These are phyloP conservation scores for Zygaena filipendulae DNA, from an alignment of 2,888 invertebrate species.

Conservation along the genomic window DNA sequence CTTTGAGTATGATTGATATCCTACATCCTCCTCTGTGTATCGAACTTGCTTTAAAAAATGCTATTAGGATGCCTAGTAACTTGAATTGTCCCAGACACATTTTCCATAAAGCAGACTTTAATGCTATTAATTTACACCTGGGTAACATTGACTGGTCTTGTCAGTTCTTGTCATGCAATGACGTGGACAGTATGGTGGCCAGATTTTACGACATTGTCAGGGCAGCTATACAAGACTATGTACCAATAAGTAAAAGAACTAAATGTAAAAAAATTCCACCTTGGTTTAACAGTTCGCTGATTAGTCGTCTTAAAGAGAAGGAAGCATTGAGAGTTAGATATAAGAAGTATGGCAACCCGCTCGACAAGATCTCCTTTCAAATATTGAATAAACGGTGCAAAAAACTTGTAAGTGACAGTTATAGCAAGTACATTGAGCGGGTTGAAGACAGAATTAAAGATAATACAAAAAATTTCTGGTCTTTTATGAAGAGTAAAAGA, in stretches of 20 bases:
- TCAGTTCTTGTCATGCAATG: background rate
- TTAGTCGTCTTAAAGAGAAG: conserved; percentile 9
- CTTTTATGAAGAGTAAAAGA: conserved; percentile 10
- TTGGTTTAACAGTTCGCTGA: conserved; percentile 11
- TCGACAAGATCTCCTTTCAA: conserved; percentile 8
- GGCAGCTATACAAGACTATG: conserved; percentile 1
- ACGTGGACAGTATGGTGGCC: conserved; percentile 1
- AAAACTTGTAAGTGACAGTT: background rate
- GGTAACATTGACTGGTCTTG: conserved; percentile 1
- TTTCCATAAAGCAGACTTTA: conserved; percentile 12
- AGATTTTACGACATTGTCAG: conserved; percentile 2
- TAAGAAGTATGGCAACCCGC: conserved; percentile 14
- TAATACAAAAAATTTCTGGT: conserved; percentile 15
- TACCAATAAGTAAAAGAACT: conserved; percentile 3
- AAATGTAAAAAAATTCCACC: conserved; percentile 9
- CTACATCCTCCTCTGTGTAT: conserved; percentile 6
- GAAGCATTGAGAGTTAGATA: conserved; percentile 8
- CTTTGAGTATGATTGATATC: conserved; percentile 3
- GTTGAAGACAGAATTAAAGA: conserved; percentile 6
- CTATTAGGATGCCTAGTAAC: background rate
- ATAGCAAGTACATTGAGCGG: conserved; percentile 3
- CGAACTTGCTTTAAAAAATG: background rate
- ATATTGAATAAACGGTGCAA: conserved; percentile 4
- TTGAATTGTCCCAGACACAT: too few relatives aligned
- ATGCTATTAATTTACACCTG: conserved; percentile 3